phyloP scores from a whole-genome alignment of 1,140 invertebrate species.

The Bombus terrestris region DNA sequence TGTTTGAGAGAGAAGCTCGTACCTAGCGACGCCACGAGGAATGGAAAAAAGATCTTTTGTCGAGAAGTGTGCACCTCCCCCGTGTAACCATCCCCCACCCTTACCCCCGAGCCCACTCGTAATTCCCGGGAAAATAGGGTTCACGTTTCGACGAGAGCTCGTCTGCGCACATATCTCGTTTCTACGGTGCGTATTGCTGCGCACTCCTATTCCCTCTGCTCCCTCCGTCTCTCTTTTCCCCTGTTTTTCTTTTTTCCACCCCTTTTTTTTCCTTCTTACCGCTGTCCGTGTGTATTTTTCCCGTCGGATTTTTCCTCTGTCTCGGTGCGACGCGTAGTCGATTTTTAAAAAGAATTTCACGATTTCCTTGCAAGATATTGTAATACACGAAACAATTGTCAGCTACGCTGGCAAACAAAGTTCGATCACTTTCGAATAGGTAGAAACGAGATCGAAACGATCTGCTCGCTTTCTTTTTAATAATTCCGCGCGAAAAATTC shows the following conservation, averaged over 20 bases:
- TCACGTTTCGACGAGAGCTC: conserved; percentile 62
- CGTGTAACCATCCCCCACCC: conserved; percentile 32
- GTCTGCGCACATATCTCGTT: conserved; percentile 35
- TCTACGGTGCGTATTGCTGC: conserved; percentile 39
- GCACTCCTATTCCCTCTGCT: neutral
- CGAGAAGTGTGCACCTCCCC: conserved; percentile 46
- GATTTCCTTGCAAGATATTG: too few relatives aligned
- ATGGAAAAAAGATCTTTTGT: conserved; percentile 69
- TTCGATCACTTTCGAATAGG: too few relatives aligned
- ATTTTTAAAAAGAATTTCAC: neutral
- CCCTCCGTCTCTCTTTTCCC: neutral
- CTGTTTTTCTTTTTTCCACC: neutral
- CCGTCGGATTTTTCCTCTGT: neutral
- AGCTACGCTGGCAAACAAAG: too few relatives aligned
- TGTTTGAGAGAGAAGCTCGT: conserved; percentile 21
- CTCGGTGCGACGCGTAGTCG: too few relatives aligned
- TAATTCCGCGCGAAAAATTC: too few relatives aligned
- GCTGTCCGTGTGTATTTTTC: neutral
- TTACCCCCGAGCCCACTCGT: conserved; percentile 46
- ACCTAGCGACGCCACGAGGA: conserved; percentile 43
- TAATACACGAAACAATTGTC: too few relatives aligned
- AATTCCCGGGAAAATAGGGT: conserved; percentile 60
- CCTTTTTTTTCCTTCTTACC: neutral
- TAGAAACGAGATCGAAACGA: too few relatives aligned
- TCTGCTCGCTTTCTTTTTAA: too few relatives aligned